phyloP scores from a whole-genome alignment of 1,140 invertebrate genomes.

The Pristionchus pacificus region DNA sequence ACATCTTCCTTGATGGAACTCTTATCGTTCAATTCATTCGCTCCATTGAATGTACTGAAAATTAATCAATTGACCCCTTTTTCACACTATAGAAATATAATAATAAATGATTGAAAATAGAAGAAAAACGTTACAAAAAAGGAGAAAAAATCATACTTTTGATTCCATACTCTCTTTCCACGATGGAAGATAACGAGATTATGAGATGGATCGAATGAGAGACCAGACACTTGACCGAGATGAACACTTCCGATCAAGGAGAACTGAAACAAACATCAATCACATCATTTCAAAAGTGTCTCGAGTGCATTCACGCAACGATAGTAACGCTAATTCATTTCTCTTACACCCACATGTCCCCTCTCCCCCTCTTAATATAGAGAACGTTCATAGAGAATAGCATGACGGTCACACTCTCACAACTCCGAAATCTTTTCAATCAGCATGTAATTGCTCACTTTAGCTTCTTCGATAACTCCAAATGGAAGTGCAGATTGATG shows the following conservation, averaged over 20 bases:
- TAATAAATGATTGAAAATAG: no score
- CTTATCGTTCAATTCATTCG: constrained; percentile 64
- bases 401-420: no score
- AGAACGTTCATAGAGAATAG: no score
- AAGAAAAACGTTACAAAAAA: constrained; percentile 20
- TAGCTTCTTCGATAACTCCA: constrained; percentile 44
- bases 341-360: neutral
- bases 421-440: no score
- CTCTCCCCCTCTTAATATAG: no score
- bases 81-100: neutral
- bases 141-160: constrained; percentile 50
- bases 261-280: no score
- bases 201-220: constrained; percentile 61
- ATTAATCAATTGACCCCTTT: constrained; percentile 34
- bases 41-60: constrained; percentile 67
- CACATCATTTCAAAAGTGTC: no score
- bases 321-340: no score
- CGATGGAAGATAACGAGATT: constrained; percentile 80
- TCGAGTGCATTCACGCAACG: no score
- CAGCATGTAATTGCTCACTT: constrained; percentile 9
- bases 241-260: constrained; percentile 34
- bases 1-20: constrained; percentile 72
- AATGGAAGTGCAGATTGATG: constrained; percentile 50
- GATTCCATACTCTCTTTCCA: constrained; percentile 70
- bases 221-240: constrained; percentile 50